A percentile compares a stretch with the other conserved stretches of the same genome.
Evolutionary conservation across 2,888 invertebrate genomes (phyloP).

Genomic region (Notodonta dromedarius): DNA sequence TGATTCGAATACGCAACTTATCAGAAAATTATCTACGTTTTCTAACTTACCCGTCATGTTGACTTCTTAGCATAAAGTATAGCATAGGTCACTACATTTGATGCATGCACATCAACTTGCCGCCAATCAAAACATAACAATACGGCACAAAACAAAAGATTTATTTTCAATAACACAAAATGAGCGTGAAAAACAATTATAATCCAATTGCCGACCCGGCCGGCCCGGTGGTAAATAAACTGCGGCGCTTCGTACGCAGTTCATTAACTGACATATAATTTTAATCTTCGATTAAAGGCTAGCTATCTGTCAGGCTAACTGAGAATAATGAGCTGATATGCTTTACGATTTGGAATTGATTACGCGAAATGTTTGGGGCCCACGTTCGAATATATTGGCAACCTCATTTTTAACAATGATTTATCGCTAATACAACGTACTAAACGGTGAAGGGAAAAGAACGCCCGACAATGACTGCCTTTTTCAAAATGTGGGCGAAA

Average conservation of each 20-base stretch:
- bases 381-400: neutral
- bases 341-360: conserved; percentile 39
- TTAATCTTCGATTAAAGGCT: conserved; percentile 78
- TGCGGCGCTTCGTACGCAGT: conserved; percentile 42
- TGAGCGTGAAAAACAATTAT: conserved; percentile 82
- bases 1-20: too few relatives aligned
- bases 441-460: too few relatives aligned
- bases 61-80: too few relatives aligned
- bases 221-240: conserved; percentile 62
- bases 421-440: too few relatives aligned
- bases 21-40: too few relatives aligned
- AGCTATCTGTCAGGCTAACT: conserved; percentile 60
- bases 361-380: conserved; percentile 16
- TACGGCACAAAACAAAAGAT: conserved; percentile 70
- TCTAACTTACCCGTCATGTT: too few relatives aligned
- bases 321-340: conserved; percentile 62
- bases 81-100: too few relatives aligned
- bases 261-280: conserved; percentile 77
- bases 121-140: conserved; percentile 53
- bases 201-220: conserved; percentile 66
- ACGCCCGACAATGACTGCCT: too few relatives aligned
- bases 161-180: conserved; percentile 75
- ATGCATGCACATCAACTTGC: too few relatives aligned
- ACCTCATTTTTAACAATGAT: too few relatives aligned
- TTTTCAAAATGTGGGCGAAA: too few relatives aligned